A percentile compares a stretch with the other conserved stretches of the same genome.
These are phyloP conservation scores for Pachyramphus minor DNA, from an alignment of 2,113 vertebrate genomes.

Conservation along the genomic window DNA sequence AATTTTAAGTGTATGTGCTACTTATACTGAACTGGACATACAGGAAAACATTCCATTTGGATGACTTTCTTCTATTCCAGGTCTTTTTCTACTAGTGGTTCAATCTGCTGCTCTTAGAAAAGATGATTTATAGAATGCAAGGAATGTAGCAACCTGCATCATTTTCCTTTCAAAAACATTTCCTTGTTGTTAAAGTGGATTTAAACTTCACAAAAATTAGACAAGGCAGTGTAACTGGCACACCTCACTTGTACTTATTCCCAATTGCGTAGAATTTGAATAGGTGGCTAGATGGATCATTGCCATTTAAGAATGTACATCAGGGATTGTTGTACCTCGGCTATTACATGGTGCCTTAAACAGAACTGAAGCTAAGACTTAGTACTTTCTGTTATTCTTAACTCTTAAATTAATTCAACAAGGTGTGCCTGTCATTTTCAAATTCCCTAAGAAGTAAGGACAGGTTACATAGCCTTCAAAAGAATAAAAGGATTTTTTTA, in stretches of 20 bases:
- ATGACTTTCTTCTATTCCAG: slow-evolving; percentile 81
- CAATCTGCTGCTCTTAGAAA: slow-evolving; percentile 81
- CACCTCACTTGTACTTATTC: slow-evolving; percentile 78
- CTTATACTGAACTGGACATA: slow-evolving; percentile 79
- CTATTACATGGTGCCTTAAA: slow-evolving; percentile 88
- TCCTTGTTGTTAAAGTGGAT: slow-evolving; percentile 78
- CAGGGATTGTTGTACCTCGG: slow-evolving; percentile 88
- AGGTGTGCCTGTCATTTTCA: slow-evolving; percentile 80
- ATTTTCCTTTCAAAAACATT: slow-evolving; percentile 77
- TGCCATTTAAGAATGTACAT: slow-evolving; percentile 87
- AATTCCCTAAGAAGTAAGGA: slow-evolving; percentile 71
- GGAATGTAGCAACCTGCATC: slow-evolving; percentile 84
- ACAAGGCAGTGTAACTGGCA: slow-evolving; percentile 83
- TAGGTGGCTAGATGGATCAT: slow-evolving; percentile 82
- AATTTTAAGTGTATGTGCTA: slow-evolving; percentile 77
- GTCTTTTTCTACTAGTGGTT: slow-evolving; percentile 81
- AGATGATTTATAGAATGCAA: slow-evolving; percentile 81
- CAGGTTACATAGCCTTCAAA: slow-evolving; percentile 76
- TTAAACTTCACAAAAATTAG: slow-evolving; percentile 77
- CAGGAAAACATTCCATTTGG: slow-evolving; percentile 78
- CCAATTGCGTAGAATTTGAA: slow-evolving; percentile 77
- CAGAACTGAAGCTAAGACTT: slow-evolving; percentile 84
- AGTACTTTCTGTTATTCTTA: slow-evolving; percentile 76
- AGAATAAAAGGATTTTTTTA: slow-evolving; percentile 68
- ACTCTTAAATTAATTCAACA: slow-evolving; percentile 76